Conservation (phyloP, 2,797 vertebrate genomes). For the Alcedo atthis region DNA sequence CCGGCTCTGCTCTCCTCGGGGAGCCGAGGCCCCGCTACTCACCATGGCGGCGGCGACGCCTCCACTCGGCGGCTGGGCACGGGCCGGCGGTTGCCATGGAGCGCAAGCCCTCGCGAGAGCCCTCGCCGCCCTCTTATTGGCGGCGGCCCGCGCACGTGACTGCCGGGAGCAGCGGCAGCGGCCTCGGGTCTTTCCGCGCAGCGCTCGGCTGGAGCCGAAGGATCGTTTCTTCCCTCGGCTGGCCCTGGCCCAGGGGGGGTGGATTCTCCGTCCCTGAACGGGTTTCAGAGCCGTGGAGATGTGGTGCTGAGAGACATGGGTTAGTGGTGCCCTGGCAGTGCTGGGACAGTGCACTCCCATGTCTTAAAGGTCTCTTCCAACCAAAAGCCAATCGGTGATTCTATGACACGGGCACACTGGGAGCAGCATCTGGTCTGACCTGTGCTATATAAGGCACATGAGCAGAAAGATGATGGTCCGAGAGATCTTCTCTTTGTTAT, state of each 20-base stretch:
- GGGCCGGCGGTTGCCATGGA: background rate
- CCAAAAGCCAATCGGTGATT: background rate
- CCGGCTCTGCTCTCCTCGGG: background rate
- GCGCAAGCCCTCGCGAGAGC: background rate
- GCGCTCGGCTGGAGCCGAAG: too few species aligned
- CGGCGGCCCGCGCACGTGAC: background rate
- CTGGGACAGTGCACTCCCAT: too few species aligned
- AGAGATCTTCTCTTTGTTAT: background rate
- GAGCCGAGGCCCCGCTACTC: background rate
- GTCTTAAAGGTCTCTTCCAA: background rate
- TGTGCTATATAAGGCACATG: background rate
- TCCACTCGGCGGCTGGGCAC: too few species aligned
- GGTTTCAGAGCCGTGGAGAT: background rate
- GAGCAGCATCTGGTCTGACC: background rate
- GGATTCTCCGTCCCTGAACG: background rate
- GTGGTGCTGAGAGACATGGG: background rate
- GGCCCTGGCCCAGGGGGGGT: too few species aligned
- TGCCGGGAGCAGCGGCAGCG: too few species aligned
- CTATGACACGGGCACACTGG: fast-evolving
- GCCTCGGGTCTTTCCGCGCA: too few species aligned
- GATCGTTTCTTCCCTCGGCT: too few species aligned
- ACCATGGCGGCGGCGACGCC: background rate
- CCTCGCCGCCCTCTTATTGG: background rate
- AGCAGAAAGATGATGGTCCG: background rate
- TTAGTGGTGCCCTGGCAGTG: background rate